These are phyloP conservation scores for Antigone vipio DNA, from an alignment of 2,113 vertebrate genomes.

Conservation along the genomic window DNA sequence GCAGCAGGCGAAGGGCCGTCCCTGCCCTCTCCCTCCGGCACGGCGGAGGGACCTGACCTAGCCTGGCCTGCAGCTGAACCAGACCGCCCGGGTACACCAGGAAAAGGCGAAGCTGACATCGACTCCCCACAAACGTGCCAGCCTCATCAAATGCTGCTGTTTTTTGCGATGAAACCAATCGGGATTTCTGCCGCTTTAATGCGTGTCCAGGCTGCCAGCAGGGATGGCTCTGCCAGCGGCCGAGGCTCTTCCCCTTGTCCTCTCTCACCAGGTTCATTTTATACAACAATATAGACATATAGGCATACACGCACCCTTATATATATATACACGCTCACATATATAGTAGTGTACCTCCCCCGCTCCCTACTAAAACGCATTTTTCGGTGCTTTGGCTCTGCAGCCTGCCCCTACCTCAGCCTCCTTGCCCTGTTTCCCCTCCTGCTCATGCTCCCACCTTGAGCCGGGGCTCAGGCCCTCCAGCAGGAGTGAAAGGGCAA, in stretches of 20 bases:
- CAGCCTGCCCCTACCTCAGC: not conserved
- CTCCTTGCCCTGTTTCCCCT: no score
- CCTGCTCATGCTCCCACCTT: not conserved
- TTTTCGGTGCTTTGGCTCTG: not conserved
- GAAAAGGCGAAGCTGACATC: no score
- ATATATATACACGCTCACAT: not conserved
- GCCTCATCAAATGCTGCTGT: not conserved
- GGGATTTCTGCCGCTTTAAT: not conserved
- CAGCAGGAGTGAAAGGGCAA: not conserved
- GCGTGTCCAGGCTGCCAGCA: not conserved
- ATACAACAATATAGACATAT: no score
- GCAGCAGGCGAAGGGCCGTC: not conserved
- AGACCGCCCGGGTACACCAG: no score
- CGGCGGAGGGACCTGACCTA: not conserved
- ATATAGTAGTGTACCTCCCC: not conserved
- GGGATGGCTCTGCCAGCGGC: not conserved
- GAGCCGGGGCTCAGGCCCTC: no score
- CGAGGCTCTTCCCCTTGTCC: not conserved
- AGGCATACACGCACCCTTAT: no score
- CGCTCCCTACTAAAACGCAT: not conserved
- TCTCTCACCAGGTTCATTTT: not conserved
- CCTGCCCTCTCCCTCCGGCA: not conserved
- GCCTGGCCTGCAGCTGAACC: not conserved
- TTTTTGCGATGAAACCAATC: not conserved
- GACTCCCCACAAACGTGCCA: not conserved